phyloP scores from a whole-genome alignment of 2,113 vertebrate species.

The Seriola rivoliana region DNA sequence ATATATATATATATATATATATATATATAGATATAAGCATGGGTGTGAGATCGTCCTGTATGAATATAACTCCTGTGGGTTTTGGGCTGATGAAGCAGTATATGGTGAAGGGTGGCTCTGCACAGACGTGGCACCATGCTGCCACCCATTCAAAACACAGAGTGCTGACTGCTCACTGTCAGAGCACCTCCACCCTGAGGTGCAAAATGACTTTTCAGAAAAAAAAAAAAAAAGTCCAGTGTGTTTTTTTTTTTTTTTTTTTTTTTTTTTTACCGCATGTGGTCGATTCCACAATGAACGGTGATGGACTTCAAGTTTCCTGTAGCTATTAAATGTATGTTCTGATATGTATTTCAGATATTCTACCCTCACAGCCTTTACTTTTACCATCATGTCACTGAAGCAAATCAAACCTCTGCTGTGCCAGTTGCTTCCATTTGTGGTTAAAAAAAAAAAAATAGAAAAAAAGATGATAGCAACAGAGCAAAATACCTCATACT shows the following conservation, averaged over 20 bases:
- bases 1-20: too few species aligned
- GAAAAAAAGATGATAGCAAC: conserved; percentile 6
- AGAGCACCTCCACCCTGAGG: background rate
- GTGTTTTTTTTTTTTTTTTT: background rate
- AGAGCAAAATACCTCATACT: conserved; percentile 23
- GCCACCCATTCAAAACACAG: background rate
- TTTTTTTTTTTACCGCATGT: background rate
- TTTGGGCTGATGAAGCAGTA: background rate
- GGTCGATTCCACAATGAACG: background rate
- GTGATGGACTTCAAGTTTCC: conserved; percentile 14
- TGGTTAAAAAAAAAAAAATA: background rate
- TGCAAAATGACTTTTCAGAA: background rate
- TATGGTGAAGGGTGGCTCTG: background rate
- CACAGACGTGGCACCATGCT: background rate
- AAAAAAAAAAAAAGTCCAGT: background rate
- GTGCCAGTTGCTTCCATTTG: background rate
- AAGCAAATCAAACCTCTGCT: conserved; percentile 31
- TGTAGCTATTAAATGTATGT: conserved; percentile 4
- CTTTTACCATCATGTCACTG: conserved; percentile 9
- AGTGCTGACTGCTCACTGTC: background rate
- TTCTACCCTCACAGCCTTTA: background rate
- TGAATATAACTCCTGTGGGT: background rate
- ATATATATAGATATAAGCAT: too few species aligned
- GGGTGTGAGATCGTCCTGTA: background rate
- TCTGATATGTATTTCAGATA: background rate